Percentiles rank a stretch among this genome's conserved stretches.
Evolutionary conservation across 2,888 invertebrate genomes (phyloP).

Genomic region (Euproctis similis): DNA sequence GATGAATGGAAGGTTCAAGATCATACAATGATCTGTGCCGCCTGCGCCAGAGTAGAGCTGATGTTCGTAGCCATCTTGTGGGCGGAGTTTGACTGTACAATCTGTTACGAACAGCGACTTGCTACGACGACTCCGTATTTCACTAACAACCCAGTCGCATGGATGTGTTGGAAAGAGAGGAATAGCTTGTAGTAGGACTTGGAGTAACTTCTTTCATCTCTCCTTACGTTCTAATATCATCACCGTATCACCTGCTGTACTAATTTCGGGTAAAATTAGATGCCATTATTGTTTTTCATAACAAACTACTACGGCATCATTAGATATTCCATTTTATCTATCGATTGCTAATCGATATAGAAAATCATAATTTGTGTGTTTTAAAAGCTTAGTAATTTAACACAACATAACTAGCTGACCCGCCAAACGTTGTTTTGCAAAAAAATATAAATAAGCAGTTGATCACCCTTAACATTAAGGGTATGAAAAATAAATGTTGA

Average conservation of each 20-base stretch:
- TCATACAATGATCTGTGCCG: conserved; percentile 44
- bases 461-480: too few relatives aligned
- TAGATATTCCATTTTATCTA: too few relatives aligned
- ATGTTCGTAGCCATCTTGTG: conserved; percentile 51
- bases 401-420: too few relatives aligned
- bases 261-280: conserved; percentile 9
- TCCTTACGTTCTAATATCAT: conserved; percentile 19
- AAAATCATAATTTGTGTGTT: too few relatives aligned
- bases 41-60: conserved; percentile 20
- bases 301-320: too few relatives aligned
- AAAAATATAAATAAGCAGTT: too few relatives aligned
- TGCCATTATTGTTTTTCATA: too few relatives aligned
- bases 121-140: conserved; percentile 32
- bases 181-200: too few relatives aligned
- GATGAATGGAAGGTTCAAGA: conserved; percentile 68
- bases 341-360: too few relatives aligned
- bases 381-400: too few relatives aligned
- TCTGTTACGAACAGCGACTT: conserved; percentile 30
- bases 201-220: conserved; percentile 12
- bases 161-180: conserved; percentile 43
- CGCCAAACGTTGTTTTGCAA: too few relatives aligned
- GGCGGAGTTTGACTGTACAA: conserved; percentile 42
- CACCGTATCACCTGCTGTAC: conserved; percentile 15
- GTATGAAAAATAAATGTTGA: too few relatives aligned
- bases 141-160: conserved; percentile 28